These are phyloP conservation scores for Gnathonemus longibarbis DNA, from an alignment of 2,113 vertebrate genomes.

Conservation along the genomic window DNA sequence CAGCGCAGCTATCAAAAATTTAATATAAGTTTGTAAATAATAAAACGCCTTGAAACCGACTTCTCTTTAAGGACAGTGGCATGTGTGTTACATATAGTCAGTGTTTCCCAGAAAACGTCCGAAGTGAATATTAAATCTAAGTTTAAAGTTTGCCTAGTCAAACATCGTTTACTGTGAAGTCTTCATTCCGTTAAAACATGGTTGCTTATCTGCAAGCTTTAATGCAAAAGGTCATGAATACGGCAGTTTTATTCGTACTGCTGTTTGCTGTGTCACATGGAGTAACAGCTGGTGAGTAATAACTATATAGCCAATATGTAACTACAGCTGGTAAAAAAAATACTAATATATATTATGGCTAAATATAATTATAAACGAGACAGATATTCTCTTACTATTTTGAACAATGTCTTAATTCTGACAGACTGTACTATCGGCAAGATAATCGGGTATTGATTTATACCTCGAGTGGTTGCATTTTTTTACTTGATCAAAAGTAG, in stretches of 20 bases:
- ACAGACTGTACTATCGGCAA: background rate
- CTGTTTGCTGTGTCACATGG: conserved; percentile 34
- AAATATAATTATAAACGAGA: background rate
- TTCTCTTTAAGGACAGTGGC: background rate
- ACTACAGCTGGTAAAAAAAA: background rate
- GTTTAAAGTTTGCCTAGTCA: background rate
- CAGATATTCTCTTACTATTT: background rate
- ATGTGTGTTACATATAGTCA: background rate
- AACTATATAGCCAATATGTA: background rate
- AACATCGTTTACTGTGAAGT: background rate
- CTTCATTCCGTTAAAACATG: background rate
- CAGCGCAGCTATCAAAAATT: background rate
- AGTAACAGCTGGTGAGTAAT: conserved; percentile 52
- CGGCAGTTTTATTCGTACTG: conserved; percentile 40
- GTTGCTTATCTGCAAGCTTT: conserved; percentile 4
- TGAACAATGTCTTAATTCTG: background rate
- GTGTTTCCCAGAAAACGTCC: background rate
- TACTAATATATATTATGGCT: background rate
- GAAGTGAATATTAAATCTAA: background rate
- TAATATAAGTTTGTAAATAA: background rate
- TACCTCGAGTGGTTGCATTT: background rate
- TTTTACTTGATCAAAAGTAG: background rate
- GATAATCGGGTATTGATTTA: background rate
- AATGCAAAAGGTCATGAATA: conserved; percentile 26
- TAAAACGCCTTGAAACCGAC: background rate